phyloP scores from a whole-genome alignment of 2,888 invertebrate species.

The Gymnosoma rotundatum region DNA sequence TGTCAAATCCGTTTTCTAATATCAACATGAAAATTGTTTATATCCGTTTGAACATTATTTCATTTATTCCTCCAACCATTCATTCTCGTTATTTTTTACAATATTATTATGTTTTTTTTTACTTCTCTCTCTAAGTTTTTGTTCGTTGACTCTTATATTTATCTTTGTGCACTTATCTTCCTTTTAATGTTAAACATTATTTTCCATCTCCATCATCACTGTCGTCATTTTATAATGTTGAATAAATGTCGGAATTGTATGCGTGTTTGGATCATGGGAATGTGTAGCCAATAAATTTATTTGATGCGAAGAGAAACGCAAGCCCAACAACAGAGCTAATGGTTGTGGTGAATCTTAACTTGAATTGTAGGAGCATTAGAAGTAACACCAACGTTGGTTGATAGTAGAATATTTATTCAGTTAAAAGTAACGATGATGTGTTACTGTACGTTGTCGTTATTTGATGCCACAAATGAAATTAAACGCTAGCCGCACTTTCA shows the following conservation, averaged over 20 bases:
- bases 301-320: slow-evolving; percentile 8
- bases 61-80: slow-evolving; percentile 43
- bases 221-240: slow-evolving; percentile 58
- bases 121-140: slow-evolving; percentile 13
- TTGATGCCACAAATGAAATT: slow-evolving; percentile 78
- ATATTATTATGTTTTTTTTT: slow-evolving; percentile 1
- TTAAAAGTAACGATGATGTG: slow-evolving; percentile 60
- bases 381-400: slow-evolving; percentile 8
- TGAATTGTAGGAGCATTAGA: slow-evolving; percentile 19
- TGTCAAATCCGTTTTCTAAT: slow-evolving; percentile 71
- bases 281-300: slow-evolving; percentile 33
- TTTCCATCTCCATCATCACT: slow-evolving; percentile 55
- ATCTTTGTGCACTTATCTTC: slow-evolving; percentile 67
- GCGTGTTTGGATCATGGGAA: neutral
- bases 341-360: slow-evolving; percentile 52
- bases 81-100: slow-evolving; percentile 20
- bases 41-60: slow-evolving; percentile 69
- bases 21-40: slow-evolving; percentile 72
- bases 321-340: slow-evolving; percentile 41
- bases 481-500: slow-evolving; percentile 76
- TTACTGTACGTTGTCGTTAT: slow-evolving; percentile 65
- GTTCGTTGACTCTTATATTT: slow-evolving; percentile 64
- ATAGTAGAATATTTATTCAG: slow-evolving; percentile 70
- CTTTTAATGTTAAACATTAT: slow-evolving; percentile 69
- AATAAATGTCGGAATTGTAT: slow-evolving; percentile 32